Evolutionary conservation across 2,888 invertebrate genomes (phyloP).

Genomic region (Drosophila testacea): DNA sequence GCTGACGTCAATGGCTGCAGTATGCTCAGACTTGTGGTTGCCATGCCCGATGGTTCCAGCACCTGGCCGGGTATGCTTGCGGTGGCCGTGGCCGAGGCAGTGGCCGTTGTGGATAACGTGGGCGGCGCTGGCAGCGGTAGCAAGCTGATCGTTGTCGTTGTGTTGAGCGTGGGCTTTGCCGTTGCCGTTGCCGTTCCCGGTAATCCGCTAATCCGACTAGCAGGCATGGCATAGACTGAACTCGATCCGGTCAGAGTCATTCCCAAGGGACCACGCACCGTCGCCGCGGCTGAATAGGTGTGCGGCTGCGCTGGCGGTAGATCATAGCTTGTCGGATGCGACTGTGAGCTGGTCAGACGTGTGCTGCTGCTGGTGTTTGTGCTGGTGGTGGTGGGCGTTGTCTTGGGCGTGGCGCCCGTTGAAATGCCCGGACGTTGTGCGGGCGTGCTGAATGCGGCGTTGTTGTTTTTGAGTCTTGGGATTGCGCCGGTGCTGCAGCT

Average conservation of each 20-base stretch:
- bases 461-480: slow-evolving; percentile 57
- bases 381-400: slow-evolving; percentile 49
- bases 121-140: slow-evolving; percentile 76
- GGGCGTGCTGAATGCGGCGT: slow-evolving; percentile 33
- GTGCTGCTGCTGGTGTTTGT: slow-evolving; percentile 52
- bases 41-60: slow-evolving; percentile 56
- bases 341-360: slow-evolving; percentile 67
- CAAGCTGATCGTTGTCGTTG: slow-evolving; percentile 71
- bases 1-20: slow-evolving; percentile 57
- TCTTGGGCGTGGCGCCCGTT: slow-evolving; percentile 73
- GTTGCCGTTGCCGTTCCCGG: slow-evolving; percentile 7
- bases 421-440: slow-evolving; percentile 59
- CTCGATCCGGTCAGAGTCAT: slow-evolving; percentile 77
- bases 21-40: slow-evolving; percentile 74
- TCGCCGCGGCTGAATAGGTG: slow-evolving; percentile 75
- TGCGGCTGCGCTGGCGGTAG: slow-evolving; percentile 82
- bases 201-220: slow-evolving; percentile 22
- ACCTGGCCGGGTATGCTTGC: slow-evolving; percentile 79
- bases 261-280: slow-evolving; percentile 79
- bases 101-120: slow-evolving; percentile 37
- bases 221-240: slow-evolving; percentile 67
- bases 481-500: slow-evolving; percentile 58
- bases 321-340: slow-evolving; percentile 71
- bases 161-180: slow-evolving; percentile 50
- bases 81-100: slow-evolving; percentile 27